phyloP scores from a whole-genome alignment of 92 coral and sea anemone genomes.

The Pocillopora grandis region DNA sequence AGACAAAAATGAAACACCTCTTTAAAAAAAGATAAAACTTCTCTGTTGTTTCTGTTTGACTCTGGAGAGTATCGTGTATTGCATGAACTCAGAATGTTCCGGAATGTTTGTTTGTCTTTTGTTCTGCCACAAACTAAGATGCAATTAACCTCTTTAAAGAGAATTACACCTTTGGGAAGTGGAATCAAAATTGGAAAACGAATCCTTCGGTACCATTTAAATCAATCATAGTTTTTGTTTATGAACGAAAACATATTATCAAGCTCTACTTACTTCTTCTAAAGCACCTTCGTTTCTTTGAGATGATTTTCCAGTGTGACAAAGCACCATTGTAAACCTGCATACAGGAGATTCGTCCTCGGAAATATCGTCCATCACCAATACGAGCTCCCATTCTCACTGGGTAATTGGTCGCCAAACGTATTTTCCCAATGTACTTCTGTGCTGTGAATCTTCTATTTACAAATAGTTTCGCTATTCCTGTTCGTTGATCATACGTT shows the following conservation, averaged over 20 bases:
- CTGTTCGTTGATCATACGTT: constrained; percentile 45
- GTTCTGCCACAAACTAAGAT: no score
- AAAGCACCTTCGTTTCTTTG: constrained; percentile 52
- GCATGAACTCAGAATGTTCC: not conserved
- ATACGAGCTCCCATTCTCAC: constrained; percentile 62
- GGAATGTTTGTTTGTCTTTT: no score
- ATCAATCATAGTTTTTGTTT: no score
- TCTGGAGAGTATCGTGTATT: not conserved
- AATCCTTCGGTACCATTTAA: no score
- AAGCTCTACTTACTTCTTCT: constrained; percentile 31
- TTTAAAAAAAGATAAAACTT: no score
- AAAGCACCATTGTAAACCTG: constrained; percentile 53
- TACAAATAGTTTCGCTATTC: constrained; percentile 50
- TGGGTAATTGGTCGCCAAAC: constrained; percentile 54
- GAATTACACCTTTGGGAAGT: no score
- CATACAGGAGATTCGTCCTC: constrained; percentile 66
- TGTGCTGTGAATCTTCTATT: constrained; percentile 42
- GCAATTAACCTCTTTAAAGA: no score
- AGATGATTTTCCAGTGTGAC: constrained; percentile 22
- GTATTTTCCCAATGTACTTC: constrained; percentile 41
- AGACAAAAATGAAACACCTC: not conserved
- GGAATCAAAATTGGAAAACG: no score
- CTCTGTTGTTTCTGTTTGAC: no score
- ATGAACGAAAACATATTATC: no score
- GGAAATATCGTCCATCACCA: constrained; percentile 59